These are phyloP conservation scores for Catharus ustulatus DNA, from an alignment of 2,797 vertebrate genomes.

Conservation along the genomic window DNA sequence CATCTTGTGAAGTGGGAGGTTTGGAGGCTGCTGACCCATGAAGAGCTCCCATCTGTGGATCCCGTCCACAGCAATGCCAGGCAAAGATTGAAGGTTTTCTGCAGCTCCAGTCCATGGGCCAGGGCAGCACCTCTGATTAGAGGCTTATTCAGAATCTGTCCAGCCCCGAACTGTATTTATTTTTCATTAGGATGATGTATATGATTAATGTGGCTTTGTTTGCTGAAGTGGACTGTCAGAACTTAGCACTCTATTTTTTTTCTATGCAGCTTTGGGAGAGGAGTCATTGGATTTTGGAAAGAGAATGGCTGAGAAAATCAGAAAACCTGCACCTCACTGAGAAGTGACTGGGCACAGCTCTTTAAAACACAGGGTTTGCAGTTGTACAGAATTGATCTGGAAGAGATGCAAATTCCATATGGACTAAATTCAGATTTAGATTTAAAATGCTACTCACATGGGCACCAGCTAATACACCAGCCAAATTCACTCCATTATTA, in stretches of 20 bases:
- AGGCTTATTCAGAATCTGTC: neutral
- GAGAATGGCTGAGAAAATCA: slow-evolving; percentile 14
- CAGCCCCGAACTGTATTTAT: neutral
- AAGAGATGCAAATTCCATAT: slow-evolving; percentile 30
- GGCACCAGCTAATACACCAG: slow-evolving; percentile 1
- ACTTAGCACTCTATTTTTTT: neutral
- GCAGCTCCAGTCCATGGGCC: neutral
- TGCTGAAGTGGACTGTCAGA: slow-evolving; percentile 1
- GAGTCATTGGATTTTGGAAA: neutral
- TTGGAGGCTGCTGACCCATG: slow-evolving; percentile 26
- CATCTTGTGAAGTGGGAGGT: neutral
- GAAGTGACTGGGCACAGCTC: slow-evolving; percentile 15
- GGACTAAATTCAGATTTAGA: slow-evolving; percentile 24
- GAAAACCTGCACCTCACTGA: neutral
- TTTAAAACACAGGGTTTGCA: neutral
- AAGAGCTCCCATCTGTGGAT: slow-evolving; percentile 11
- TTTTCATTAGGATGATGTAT: neutral
- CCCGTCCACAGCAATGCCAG: neutral
- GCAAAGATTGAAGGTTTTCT: neutral
- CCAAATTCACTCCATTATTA: slow-evolving; percentile 56
- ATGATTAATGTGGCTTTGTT: neutral
- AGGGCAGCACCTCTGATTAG: neutral
- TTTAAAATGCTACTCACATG: slow-evolving; percentile 50
- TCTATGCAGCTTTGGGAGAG: neutral
- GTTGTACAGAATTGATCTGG: neutral